These are phyloP conservation scores for Stichopus horrens DNA, from an alignment of 53 echinoderm and acorn worm species.

Conservation along the genomic window DNA sequence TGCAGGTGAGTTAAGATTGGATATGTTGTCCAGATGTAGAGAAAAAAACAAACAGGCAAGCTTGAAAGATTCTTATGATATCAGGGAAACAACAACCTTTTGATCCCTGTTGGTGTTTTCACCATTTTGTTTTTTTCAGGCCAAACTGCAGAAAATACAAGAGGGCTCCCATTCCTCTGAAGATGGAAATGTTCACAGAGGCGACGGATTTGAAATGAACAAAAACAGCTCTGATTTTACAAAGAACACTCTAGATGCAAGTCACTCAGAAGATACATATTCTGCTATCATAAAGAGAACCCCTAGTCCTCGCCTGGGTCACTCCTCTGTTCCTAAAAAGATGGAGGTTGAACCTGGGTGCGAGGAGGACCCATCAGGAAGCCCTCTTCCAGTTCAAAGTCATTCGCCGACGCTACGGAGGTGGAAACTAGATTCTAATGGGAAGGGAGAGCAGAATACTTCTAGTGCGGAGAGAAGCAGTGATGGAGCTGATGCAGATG, in stretches of 20 bases:
- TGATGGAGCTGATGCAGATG: neutral
- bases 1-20: constrained; percentile 61
- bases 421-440: constrained; percentile 49
- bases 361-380: neutral
- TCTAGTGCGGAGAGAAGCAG: neutral
- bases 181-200: neutral
- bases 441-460: neutral
- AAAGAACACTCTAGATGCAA: constrained; percentile 23
- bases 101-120: neutral
- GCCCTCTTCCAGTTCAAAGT: constrained; percentile 49
- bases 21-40: neutral
- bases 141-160: constrained; percentile 34
- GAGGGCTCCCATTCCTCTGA: neutral
- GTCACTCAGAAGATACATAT: constrained; percentile 43
- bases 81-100: neutral
- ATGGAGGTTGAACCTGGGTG: neutral
- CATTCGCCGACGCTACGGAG: constrained; percentile 55
- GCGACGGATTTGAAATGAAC: neutral
- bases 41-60: neutral
- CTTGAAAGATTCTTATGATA: neutral
- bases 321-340: constrained; percentile 24
- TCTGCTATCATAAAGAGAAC: constrained; percentile 48
- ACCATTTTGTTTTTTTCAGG: neutral
- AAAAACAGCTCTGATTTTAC: constrained; percentile 23
- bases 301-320: constrained; percentile 56